These are phyloP conservation scores for Thaumatotibia leucotreta DNA, from an alignment of 1,140 invertebrate species.

Conservation along the genomic window DNA sequence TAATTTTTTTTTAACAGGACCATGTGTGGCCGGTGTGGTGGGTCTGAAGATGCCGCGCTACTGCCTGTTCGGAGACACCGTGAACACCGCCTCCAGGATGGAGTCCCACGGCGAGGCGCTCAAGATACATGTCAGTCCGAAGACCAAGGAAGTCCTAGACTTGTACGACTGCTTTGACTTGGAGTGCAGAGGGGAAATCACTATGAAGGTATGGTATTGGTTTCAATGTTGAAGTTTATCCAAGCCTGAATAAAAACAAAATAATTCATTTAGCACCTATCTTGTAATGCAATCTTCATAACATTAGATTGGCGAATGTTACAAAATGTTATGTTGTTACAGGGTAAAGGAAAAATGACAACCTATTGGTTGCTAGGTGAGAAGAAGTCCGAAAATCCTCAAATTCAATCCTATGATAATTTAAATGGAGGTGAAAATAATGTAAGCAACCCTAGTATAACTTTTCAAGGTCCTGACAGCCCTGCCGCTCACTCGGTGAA, in stretches of 20 bases:
- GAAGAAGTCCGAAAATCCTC: constrained; percentile 30
- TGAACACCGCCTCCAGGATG: constrained; percentile 96
- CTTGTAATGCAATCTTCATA: no score
- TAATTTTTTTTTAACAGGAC: constrained; percentile 77
- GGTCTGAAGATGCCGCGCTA: constrained; percentile 95
- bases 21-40: constrained; percentile 94
- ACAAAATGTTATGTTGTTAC: constrained; percentile 20
- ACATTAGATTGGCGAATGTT: no score
- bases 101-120: constrained; percentile 95
- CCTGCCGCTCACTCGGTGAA: constrained; percentile 62
- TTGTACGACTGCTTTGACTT: constrained; percentile 93
- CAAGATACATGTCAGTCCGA: constrained; percentile 96
- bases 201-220: constrained; percentile 87
- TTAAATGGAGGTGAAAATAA: constrained; percentile 31
- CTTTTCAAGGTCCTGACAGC: constrained; percentile 69
- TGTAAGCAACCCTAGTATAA: constrained; percentile 62
- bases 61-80: constrained; percentile 95
- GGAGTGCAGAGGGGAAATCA: constrained; percentile 92
- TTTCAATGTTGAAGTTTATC: constrained; percentile 5
- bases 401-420: constrained; percentile 23
- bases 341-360: constrained; percentile 91
- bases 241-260: no score
- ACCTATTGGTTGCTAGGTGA: constrained; percentile 94
- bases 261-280: no score
- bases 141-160: constrained; percentile 93